Evolutionary conservation across 2,797 vertebrate species (phyloP).

Genomic region (Ceryle rudis): DNA sequence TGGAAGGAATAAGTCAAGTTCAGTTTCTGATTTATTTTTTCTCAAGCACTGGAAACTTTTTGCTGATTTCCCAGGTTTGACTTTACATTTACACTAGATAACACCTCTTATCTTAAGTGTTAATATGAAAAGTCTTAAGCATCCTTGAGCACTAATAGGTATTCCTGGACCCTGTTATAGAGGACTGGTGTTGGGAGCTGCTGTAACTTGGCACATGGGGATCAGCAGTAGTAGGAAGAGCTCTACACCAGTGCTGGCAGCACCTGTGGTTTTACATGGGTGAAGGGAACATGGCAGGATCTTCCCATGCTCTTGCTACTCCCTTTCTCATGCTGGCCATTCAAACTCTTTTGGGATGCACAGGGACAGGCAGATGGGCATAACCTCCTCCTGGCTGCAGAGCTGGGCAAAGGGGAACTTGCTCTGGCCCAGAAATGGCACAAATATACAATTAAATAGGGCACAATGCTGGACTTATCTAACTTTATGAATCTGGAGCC

Average conservation of each 20-base stretch:
- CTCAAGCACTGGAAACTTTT: background rate
- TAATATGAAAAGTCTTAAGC: background rate
- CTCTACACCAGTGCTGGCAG: background rate
- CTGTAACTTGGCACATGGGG: background rate
- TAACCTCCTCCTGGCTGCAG: background rate
- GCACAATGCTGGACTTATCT: background rate
- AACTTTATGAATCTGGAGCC: background rate
- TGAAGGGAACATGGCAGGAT: background rate
- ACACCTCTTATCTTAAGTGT: background rate
- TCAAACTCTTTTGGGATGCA: background rate
- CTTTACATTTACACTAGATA: background rate
- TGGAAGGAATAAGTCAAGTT: background rate
- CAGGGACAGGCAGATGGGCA: background rate
- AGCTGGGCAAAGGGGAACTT: background rate
- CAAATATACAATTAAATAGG: background rate
- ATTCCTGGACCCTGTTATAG: background rate
- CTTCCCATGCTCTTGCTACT: background rate
- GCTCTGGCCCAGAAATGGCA: background rate
- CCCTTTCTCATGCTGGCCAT: background rate
- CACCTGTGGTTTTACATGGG: accelerated
- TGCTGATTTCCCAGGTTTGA: background rate
- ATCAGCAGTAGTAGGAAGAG: background rate
- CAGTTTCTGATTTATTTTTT: background rate
- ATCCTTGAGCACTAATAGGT: background rate
- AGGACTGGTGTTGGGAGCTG: background rate